Conservation (phyloP, 2,888 invertebrate species). For the Zygaena filipendulae region DNA sequence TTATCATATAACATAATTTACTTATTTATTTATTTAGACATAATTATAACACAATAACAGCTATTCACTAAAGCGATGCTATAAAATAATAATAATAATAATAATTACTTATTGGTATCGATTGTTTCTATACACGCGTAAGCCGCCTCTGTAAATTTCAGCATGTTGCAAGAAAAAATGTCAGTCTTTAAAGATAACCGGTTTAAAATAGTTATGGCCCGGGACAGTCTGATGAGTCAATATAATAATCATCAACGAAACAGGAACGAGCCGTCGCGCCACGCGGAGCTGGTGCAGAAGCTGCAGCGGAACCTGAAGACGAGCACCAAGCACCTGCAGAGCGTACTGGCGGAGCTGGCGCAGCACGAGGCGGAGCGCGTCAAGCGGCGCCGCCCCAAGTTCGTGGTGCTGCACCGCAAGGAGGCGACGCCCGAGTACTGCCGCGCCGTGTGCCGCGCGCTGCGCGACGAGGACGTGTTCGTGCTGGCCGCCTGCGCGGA, state of each 20-base stretch:
- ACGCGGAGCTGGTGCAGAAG: conserved; percentile 79
- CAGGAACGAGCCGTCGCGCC: conserved; percentile 77
- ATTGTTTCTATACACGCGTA: too few relatives aligned
- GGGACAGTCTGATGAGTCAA: too few relatives aligned
- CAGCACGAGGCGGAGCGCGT: conserved; percentile 74
- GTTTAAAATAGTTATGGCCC: too few relatives aligned
- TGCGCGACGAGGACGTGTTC: conserved; percentile 69
- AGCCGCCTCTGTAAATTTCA: too few relatives aligned
- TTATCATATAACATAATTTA: too few relatives aligned
- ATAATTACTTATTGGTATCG: too few relatives aligned
- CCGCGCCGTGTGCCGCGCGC: conserved; percentile 72
- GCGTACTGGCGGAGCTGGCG: conserved; percentile 75
- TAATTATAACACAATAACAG: too few relatives aligned
- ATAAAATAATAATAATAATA: not conserved
- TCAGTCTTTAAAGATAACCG: too few relatives aligned
- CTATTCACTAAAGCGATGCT: not conserved
- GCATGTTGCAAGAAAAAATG: too few relatives aligned
- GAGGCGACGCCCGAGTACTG: conserved; percentile 85
- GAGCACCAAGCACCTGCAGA: conserved; percentile 72
- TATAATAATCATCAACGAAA: too few relatives aligned
- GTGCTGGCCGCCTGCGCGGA: conserved; percentile 79
- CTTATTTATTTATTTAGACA: too few relatives aligned
- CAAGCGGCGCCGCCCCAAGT: conserved; percentile 55
- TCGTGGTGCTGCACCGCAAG: conserved; percentile 71
- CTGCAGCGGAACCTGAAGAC: conserved; percentile 75